Evolutionary conservation across 2,797 vertebrate species (phyloP), one percentile per base, ranked within the genome.

Genomic region (Huso huso): DNA sequence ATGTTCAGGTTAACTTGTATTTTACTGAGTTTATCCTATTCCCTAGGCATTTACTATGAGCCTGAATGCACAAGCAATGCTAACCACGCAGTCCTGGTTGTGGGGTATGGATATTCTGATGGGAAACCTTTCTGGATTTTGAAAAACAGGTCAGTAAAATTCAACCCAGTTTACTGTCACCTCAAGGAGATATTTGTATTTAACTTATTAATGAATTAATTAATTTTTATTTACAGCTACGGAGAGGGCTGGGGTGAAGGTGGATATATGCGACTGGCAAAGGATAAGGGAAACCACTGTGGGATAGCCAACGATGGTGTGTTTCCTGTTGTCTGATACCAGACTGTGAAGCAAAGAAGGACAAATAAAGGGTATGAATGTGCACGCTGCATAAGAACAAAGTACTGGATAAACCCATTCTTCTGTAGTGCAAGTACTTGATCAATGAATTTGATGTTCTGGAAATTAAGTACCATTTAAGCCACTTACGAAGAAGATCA

Each of bases 61-160:
- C 18, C 11, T 5, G 9, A 58, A 11, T 70, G 69, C 60, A 48
- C 48, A 6, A 55, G 13, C 6, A 9, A 6, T 18, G 12, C 61
- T 6, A 66, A 63, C 23, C 69, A 70, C 51, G 69, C 49, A 8
- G 63, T 70, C 9, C 6, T 67, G 7, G 65, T 48, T 11, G 69
- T 70, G 37, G 69, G 69, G 6, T 70, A 70, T 63, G 61, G 7
- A 12, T 2, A 10, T 10, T 11, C 18, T 1, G 1, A 60, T 1
- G 55, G 18, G 11, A 51, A 12, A 10, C 11, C 67, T 8, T 70
- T 49, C 61, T 70, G 69, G 69, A 52, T 70, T 10, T n/a, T 70
- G 7, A 70, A 67, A 60, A 70, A 70, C 60, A 70, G 64, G 64
- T 61, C 1, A 37, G 23, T 6, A 37, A 4, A 37, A 37, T 37